Evolutionary conservation across 2,888 invertebrate genomes (phyloP).

Genomic region (Exocentrus adspersus): DNA sequence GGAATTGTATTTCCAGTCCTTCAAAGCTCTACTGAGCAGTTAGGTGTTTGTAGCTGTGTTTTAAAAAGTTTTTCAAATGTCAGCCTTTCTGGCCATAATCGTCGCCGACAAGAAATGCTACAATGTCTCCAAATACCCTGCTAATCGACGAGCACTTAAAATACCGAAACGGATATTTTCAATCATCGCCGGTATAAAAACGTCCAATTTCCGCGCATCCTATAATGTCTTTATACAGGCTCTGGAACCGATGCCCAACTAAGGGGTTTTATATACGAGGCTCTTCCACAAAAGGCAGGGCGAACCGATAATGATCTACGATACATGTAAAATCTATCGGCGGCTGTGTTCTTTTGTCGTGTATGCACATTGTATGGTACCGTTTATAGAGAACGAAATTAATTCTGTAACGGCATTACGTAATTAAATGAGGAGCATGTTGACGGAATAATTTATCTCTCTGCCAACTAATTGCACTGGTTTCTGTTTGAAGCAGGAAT

Average conservation of each 20-base stretch:
- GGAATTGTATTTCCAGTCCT: no score
- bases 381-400: neutral
- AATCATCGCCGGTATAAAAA: neutral
- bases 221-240: slow-evolving; percentile 2
- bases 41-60: no score
- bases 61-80: no score
- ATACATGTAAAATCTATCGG: slow-evolving; percentile 2
- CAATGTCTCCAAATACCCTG: neutral
- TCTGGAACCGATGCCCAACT: neutral
- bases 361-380: neutral
- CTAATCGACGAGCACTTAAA: neutral
- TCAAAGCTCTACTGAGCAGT: no score
- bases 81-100: no score
- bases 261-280: neutral
- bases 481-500: neutral
- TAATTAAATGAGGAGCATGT: neutral
- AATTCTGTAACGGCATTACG: neutral
- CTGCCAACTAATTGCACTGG: neutral
- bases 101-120: neutral
- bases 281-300: neutral
- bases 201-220: neutral
- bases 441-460: slow-evolving; percentile 2
- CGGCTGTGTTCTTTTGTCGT: neutral
- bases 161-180: neutral
- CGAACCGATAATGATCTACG: slow-evolving; percentile 4